Percentiles rank a stretch among this genome's conserved stretches.
These are phyloP conservation scores for Sarotherodon lohbergeri DNA, from an alignment of 2,113 vertebrate genomes.

Conservation along the genomic window DNA sequence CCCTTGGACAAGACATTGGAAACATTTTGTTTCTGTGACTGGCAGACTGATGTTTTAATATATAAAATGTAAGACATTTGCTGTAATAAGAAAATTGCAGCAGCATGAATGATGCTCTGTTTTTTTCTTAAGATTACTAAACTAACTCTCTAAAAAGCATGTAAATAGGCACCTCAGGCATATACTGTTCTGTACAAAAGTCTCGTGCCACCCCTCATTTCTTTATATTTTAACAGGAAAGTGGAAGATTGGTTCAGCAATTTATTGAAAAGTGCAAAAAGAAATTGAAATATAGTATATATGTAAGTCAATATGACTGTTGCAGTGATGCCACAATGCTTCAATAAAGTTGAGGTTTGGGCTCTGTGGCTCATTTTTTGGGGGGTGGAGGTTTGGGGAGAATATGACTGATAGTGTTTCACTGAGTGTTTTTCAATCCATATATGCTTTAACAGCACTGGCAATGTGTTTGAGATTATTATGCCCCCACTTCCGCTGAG, in stretches of 20 bases:
- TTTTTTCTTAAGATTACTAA: not conserved
- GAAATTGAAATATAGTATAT: not conserved
- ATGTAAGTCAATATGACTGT: not conserved
- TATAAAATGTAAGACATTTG: not conserved
- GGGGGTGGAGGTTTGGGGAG: too few species aligned
- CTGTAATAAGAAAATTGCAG: not conserved
- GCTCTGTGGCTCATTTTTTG: not conserved
- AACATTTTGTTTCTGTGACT: not conserved
- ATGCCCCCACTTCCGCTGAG: not conserved
- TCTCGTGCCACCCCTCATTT: not conserved
- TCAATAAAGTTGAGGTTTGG: not conserved
- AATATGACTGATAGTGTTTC: not conserved
- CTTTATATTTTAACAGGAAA: not conserved
- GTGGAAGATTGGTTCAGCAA: accelerated
- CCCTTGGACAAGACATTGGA: not conserved
- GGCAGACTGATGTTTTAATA: not conserved
- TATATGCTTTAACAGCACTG: not conserved
- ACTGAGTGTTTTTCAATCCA: not conserved
- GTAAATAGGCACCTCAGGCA: not conserved
- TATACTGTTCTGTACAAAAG: not conserved
- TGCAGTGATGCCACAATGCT: not conserved
- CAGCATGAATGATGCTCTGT: not conserved
- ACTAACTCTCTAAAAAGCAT: not conserved
- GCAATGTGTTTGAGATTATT: not conserved
- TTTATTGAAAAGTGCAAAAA: not conserved